These are phyloP conservation scores for Torymus auratus DNA, from an alignment of 2,888 invertebrate genomes.

Conservation along the genomic window DNA sequence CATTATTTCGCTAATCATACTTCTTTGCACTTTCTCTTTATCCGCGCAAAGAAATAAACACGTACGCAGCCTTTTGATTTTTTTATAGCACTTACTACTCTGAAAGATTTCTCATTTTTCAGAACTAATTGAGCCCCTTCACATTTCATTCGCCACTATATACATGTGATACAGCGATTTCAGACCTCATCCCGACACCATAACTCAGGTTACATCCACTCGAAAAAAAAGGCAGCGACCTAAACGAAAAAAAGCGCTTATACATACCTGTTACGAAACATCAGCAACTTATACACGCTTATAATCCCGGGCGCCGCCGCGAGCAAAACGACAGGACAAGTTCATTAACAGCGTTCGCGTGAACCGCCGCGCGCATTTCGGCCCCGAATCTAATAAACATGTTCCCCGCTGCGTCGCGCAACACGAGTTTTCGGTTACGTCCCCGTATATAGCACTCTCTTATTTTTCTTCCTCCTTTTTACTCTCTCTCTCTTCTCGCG, in stretches of 20 bases:
- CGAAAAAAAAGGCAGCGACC: too few species aligned
- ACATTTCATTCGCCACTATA: neutral
- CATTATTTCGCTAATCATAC: too few species aligned
- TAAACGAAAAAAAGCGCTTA: too few species aligned
- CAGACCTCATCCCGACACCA: too few species aligned
- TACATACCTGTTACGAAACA: too few species aligned
- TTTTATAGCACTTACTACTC: neutral
- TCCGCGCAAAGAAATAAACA: too few species aligned
- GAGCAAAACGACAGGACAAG: slow-evolving; percentile 24
- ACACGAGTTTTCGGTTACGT: slow-evolving; percentile 48
- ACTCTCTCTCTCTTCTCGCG: slow-evolving; percentile 14
- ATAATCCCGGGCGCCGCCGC: too few species aligned
- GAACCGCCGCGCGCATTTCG: neutral
- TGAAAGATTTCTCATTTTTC: neutral
- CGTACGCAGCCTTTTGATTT: too few species aligned
- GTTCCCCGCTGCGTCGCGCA: neutral
- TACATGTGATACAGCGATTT: neutral
- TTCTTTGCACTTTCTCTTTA: too few species aligned
- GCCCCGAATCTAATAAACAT: slow-evolving; percentile 13
- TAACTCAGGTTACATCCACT: too few species aligned
- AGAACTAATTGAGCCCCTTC: too few species aligned
- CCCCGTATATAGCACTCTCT: neutral
- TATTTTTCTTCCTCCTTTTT: neutral
- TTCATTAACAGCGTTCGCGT: slow-evolving; percentile 39
- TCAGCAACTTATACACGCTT: too few species aligned